Conservation (phyloP, 2,888 invertebrate species). For the Dolichomitus sp. region DNA sequence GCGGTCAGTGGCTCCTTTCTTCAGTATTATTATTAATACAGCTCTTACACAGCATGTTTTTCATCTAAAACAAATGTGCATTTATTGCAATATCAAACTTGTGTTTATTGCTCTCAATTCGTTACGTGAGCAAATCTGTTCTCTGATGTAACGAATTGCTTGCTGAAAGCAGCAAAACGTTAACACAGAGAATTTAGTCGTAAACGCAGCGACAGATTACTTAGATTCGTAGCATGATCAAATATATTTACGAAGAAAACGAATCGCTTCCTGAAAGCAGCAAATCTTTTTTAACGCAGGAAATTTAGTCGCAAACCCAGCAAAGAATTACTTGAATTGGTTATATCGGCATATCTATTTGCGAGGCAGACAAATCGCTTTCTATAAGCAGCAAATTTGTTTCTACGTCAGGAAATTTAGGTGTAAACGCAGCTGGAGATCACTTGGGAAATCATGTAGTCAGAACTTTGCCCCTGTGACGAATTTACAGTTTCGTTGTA, state of each 20-base stretch:
- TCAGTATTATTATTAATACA: neutral
- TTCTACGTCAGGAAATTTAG: neutral
- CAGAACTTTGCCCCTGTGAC: neutral
- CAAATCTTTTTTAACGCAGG: too few relatives aligned
- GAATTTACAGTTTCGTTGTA: neutral
- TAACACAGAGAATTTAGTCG: too few relatives aligned
- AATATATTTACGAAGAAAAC: too few relatives aligned
- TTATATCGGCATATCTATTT: neutral
- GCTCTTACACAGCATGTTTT: neutral
- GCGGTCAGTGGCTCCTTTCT: conserved; percentile 11
- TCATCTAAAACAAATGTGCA: neutral
- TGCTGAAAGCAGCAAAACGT: too few relatives aligned
- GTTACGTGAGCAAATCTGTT: neutral
- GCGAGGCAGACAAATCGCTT: neutral
- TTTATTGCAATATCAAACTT: neutral
- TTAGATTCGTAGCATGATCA: too few relatives aligned
- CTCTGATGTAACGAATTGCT: too few relatives aligned
- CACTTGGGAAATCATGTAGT: neutral
- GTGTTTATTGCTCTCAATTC: neutral
- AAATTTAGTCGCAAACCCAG: too few relatives aligned
- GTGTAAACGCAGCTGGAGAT: neutral
- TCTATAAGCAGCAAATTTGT: neutral
- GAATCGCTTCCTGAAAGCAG: too few relatives aligned
- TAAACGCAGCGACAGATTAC: too few relatives aligned
- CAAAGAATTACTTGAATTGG: neutral